A percentile compares a stretch with the other conserved stretches of the same genome.
Conservation (phyloP, 1,140 invertebrate genomes). For the Heliconius eleuchia region DNA sequence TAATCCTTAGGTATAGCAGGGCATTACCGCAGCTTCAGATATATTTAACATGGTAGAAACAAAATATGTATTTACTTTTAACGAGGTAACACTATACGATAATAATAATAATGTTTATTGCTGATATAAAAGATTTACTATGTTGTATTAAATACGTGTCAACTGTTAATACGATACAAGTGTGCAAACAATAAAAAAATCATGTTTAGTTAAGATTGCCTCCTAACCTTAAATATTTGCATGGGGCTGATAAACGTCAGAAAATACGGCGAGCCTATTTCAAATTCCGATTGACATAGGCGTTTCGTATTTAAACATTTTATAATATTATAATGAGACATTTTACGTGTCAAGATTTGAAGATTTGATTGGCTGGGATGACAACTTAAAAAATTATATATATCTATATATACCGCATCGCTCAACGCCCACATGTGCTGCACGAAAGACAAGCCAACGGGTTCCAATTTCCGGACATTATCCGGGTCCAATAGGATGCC, state of each 20-base stretch:
- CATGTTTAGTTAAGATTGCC: neutral
- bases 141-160: neutral
- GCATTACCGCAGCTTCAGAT: no score
- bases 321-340: no score
- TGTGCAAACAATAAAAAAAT: neutral
- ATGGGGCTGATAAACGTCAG: neutral
- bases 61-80: no score
- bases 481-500: constrained; percentile 59
- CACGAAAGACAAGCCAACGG: constrained; percentile 62
- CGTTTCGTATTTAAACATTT: no score
- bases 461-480: constrained; percentile 61
- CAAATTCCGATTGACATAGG: no score
- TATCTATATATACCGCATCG: constrained; percentile 52
- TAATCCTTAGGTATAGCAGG: no score
- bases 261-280: neutral
- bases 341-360: no score
- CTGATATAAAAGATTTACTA: no score
- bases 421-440: constrained; percentile 74
- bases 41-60: no score
- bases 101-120: no score
- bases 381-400: neutral
- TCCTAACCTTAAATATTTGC: neutral
- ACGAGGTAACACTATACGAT: no score
- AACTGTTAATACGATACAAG: neutral
- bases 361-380: no score